A percentile compares a stretch with the other conserved stretches of the same genome.
phyloP scores from a whole-genome alignment of 2,888 invertebrate genomes.

The Branchipolynoe longqiensis region DNA sequence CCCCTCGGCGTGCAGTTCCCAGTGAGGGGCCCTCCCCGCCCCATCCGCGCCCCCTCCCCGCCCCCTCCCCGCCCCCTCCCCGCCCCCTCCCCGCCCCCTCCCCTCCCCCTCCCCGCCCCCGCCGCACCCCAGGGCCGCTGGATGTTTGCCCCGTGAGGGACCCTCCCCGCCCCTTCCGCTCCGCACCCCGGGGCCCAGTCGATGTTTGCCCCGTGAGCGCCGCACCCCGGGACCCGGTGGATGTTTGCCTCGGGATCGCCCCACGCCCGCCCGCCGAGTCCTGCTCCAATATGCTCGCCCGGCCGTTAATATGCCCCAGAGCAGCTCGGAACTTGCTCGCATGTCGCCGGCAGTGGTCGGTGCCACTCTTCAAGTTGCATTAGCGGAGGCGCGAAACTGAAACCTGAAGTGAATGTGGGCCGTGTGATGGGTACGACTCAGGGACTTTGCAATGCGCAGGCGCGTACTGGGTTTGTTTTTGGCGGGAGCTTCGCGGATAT shows the following conservation, averaged over 20 bases:
- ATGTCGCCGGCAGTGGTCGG: too few species aligned
- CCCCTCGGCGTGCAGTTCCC: too few species aligned
- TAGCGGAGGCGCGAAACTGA: too few species aligned
- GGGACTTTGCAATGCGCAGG: too few species aligned
- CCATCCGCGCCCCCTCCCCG: too few species aligned
- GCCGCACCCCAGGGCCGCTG: not conserved
- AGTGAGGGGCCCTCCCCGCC: too few species aligned
- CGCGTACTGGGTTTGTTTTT: too few species aligned
- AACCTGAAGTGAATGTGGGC: too few species aligned
- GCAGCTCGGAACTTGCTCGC: too few species aligned
- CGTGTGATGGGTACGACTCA: too few species aligned
- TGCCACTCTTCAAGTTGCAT: too few species aligned
- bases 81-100: not conserved
- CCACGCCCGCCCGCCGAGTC: not conserved
- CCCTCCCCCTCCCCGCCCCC: not conserved
- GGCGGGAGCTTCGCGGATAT: too few species aligned
- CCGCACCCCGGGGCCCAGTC: not conserved
- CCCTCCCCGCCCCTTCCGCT: not conserved
- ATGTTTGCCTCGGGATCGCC: not conserved
- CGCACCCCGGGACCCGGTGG: not conserved
- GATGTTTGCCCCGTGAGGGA: not conserved
- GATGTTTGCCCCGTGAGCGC: not conserved
- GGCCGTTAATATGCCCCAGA: not conserved
- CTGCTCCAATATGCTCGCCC: not conserved
- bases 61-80: not conserved